These are phyloP conservation scores for Syndactyla subalaris DNA, from an alignment of 2,797 vertebrate genomes.

Conservation along the genomic window DNA sequence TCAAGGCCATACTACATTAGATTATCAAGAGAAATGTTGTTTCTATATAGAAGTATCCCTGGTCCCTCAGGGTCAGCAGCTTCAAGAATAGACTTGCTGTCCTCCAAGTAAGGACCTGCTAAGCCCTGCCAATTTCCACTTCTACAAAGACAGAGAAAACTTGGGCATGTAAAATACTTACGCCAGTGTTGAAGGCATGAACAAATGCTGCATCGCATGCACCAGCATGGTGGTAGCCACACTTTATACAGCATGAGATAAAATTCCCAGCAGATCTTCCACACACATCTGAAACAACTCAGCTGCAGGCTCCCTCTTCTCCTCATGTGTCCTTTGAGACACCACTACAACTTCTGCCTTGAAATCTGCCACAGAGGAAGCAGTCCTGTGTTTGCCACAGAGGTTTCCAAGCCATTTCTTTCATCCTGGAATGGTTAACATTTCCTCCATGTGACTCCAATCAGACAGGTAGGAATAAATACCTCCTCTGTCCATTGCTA, in stretches of 20 bases:
- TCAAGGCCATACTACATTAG: not conserved
- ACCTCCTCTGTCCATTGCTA: not conserved
- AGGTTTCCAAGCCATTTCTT: not conserved
- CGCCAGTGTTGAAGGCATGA: fast-evolving
- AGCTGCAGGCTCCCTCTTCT: not conserved
- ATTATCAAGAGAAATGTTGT: not conserved
- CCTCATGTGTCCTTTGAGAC: not conserved
- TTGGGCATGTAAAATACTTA: fast-evolving
- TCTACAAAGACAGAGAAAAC: not conserved
- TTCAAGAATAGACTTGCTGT: not conserved
- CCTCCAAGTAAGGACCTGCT: not conserved
- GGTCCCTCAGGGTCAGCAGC: not conserved
- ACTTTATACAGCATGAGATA: not conserved
- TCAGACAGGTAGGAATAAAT: not conserved
- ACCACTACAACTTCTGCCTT: not conserved
- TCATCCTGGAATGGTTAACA: not conserved
- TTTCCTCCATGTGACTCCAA: not conserved
- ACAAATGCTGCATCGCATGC: not conserved
- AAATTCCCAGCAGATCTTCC: not conserved
- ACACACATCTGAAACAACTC: not conserved
- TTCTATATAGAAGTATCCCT: not conserved
- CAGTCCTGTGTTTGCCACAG: not conserved
- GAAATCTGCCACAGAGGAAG: not conserved
- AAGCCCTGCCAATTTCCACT: not conserved
- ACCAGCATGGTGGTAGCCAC: not conserved